These are phyloP conservation scores for Corythaixoides concolor DNA, from an alignment of 2,113 vertebrate species.

Conservation along the genomic window DNA sequence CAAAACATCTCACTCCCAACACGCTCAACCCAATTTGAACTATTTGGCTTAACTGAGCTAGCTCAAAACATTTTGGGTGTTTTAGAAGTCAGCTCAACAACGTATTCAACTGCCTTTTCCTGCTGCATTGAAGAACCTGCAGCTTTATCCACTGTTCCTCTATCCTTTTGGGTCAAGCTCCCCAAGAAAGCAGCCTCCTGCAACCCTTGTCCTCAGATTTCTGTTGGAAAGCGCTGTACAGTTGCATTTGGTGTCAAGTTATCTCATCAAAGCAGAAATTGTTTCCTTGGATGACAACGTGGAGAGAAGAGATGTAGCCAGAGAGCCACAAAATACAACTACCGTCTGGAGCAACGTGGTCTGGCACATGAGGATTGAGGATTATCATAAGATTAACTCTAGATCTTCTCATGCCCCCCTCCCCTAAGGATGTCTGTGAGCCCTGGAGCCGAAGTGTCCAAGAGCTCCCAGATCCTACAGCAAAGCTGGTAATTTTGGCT, in stretches of 20 bases:
- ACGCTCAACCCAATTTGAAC: neutral
- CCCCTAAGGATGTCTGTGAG: neutral
- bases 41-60: neutral
- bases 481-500: neutral
- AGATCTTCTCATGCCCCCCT: neutral
- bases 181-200: neutral
- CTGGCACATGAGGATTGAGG: neutral
- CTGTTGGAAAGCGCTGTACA: neutral
- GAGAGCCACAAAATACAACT: neutral
- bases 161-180: neutral
- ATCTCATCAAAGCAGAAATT: neutral
- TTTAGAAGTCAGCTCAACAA: neutral
- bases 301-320: neutral
- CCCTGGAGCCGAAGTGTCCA: neutral
- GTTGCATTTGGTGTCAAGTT: neutral
- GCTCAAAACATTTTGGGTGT: neutral
- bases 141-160: neutral
- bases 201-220: neutral
- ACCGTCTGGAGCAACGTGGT: neutral
- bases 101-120: neutral
- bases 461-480: neutral
- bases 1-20: neutral
- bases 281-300: accelerated
- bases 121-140: neutral
- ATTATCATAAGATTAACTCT: neutral